Evolutionary conservation across 2,888 invertebrate genomes (phyloP).

Genomic region (Monoplex corrugatus): DNA sequence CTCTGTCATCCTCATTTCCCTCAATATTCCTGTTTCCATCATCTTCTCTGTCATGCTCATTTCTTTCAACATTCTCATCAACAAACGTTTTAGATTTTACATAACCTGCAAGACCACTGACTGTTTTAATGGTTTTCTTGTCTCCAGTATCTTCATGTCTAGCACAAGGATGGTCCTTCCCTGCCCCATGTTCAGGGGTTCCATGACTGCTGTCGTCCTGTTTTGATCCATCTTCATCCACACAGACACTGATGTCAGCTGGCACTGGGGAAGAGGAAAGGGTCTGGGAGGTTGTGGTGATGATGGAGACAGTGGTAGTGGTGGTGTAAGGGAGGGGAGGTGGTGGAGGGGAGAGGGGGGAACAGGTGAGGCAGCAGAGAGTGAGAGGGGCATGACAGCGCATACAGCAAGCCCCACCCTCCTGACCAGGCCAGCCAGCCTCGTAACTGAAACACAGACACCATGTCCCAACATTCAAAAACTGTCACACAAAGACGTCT

Average conservation of each 20-base stretch:
- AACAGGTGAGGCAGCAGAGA: constrained; percentile 14
- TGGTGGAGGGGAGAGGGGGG: neutral
- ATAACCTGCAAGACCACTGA: too few species aligned
- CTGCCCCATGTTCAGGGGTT: too few species aligned
- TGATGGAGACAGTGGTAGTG: neutral
- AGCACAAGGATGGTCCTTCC: neutral
- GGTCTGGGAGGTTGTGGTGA: neutral
- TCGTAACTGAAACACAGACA: constrained; percentile 15
- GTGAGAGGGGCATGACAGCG: neutral
- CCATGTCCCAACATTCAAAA: too few species aligned
- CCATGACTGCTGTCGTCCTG: neutral
- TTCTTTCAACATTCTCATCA: too few species aligned
- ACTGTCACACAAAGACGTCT: neutral
- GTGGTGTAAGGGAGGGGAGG: neutral
- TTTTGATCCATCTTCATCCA: neutral
- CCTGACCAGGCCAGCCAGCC: neutral
- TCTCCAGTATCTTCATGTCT: neutral
- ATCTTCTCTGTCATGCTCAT: too few species aligned
- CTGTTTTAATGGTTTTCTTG: too few species aligned
- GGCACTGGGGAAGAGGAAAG: neutral
- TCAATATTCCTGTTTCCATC: too few species aligned
- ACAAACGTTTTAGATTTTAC: too few species aligned
- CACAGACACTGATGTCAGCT: neutral
- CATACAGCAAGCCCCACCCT: neutral
- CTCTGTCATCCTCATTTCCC: too few species aligned